These are phyloP conservation scores for Sebastolobus altivelis DNA, from an alignment of 2,797 vertebrate genomes.

Conservation along the genomic window DNA sequence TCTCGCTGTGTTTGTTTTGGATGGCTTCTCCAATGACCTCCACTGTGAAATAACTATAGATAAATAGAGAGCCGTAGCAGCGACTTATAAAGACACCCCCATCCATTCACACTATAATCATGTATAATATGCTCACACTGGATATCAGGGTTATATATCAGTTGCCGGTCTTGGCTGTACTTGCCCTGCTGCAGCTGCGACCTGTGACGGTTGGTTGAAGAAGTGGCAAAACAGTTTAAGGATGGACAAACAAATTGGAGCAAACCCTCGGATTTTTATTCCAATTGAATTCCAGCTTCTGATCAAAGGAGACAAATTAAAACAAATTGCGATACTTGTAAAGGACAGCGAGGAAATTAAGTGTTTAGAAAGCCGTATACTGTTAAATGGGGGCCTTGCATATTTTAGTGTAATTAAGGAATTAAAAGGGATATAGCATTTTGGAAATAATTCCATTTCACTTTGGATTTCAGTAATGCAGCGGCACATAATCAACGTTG, in stretches of 20 bases:
- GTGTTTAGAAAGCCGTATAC: constrained; percentile 16
- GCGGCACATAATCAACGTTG: constrained; percentile 22
- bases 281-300: constrained; percentile 11
- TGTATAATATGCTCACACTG: constrained; percentile 14
- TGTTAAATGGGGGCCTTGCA: background rate
- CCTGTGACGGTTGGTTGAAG: background rate
- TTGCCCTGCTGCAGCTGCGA: constrained; percentile 8
- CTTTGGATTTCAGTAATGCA: constrained; percentile 16
- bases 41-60: constrained; percentile 37
- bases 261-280: constrained; percentile 10
- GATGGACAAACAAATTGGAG: background rate
- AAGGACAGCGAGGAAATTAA: background rate
- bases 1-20: constrained; percentile 40
- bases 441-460: constrained; percentile 40
- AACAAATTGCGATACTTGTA: constrained; percentile 10
- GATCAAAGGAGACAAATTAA: constrained; percentile 4
- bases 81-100: background rate
- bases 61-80: constrained; percentile 22
- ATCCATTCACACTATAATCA: constrained; percentile 26
- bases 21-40: constrained; percentile 46
- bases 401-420: constrained; percentile 21
- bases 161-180: background rate
- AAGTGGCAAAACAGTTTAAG: background rate
- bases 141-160: constrained; percentile 20
- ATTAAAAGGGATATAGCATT: constrained; percentile 31